These are phyloP conservation scores for Aphodius granarius DNA, from an alignment of 2,888 invertebrate species.

Conservation along the genomic window DNA sequence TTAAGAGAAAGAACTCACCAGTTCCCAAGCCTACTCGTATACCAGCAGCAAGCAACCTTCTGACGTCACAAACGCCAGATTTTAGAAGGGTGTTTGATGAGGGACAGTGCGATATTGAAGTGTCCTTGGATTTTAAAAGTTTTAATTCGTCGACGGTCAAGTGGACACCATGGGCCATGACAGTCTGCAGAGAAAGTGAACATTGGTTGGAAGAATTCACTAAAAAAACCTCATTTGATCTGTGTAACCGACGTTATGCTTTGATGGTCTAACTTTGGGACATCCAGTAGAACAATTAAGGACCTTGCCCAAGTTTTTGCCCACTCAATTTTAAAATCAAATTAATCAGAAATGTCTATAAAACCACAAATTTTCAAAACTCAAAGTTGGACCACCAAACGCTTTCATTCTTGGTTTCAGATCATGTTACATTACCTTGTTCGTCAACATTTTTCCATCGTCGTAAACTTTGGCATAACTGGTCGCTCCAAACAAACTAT, in stretches of 20 bases:
- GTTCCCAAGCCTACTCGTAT: conserved; percentile 84
- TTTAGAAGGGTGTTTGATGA: conserved; percentile 79
- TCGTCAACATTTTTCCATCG: conserved; percentile 69
- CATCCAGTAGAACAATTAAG: no score
- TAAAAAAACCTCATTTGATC: neutral
- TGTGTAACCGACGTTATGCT: neutral
- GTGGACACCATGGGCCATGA: conserved; percentile 85
- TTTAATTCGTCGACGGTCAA: conserved; percentile 70
- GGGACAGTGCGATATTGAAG: conserved; percentile 83
- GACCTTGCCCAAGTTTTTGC: no score
- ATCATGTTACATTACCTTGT: conserved; percentile 61
- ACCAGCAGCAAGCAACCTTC: conserved; percentile 62
- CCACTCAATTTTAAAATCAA: no score
- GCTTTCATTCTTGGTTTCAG: neutral
- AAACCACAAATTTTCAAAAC: neutral
- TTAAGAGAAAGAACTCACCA: conserved; percentile 57
- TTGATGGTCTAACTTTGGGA: no score
- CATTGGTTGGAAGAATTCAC: no score
- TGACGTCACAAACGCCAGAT: conserved; percentile 82
- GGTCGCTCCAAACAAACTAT: conserved; percentile 58
- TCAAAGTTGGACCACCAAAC: no score
- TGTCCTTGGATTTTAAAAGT: conserved; percentile 62
- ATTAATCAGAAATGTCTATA: no score
- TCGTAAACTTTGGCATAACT: conserved; percentile 80
- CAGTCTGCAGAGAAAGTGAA: conserved; percentile 56